Evolutionary conservation across 2,888 invertebrate genomes (phyloP).

Genomic region (Tenthredo amoena): DNA sequence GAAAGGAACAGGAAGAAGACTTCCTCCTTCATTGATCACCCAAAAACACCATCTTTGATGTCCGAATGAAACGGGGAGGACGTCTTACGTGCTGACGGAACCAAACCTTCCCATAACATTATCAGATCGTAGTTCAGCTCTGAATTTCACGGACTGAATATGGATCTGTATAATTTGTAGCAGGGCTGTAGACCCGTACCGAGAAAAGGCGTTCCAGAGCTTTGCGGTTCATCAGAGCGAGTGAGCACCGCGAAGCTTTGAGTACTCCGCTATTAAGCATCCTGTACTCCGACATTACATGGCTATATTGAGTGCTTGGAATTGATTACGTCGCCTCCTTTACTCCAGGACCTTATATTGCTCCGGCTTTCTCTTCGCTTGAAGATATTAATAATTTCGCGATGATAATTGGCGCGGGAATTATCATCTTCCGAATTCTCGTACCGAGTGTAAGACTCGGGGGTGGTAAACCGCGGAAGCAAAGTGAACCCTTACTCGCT

Average conservation of each 20-base stretch:
- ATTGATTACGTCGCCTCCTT: conserved; percentile 14
- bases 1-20: background rate
- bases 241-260: background rate
- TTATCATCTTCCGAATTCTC: background rate
- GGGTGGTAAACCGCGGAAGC: background rate
- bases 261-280: background rate
- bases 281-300: background rate
- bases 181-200: background rate
- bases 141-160: background rate
- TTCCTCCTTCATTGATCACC: background rate
- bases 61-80: background rate
- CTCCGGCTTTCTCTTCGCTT: background rate
- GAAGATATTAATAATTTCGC: no score
- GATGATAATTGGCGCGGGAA: background rate
- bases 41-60: background rate
- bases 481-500: background rate
- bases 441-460: background rate
- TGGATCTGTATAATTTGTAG: conserved; percentile 3
- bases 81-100: background rate
- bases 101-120: background rate
- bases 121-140: background rate
- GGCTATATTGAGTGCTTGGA: conserved; percentile 19
- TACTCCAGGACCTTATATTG: background rate
- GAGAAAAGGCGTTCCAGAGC: conserved; percentile 3
- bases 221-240: conserved; percentile 1